Evolutionary conservation across 1,140 invertebrate genomes (phyloP).

Genomic region (Drosophila tsacasi): DNA sequence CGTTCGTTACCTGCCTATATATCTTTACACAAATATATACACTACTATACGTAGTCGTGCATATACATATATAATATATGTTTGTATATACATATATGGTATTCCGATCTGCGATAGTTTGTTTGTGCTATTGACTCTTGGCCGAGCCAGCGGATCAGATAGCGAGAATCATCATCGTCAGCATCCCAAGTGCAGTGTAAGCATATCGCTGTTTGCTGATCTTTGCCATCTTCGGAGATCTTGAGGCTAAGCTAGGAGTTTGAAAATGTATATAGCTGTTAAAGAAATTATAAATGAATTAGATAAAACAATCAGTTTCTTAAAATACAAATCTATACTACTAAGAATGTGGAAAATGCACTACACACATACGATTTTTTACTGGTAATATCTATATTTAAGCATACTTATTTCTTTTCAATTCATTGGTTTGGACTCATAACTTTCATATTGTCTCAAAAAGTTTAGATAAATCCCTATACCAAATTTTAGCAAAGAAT

Average conservation of each 20-base stretch:
- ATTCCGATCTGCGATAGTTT: conserved; percentile 48
- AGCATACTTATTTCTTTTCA: not conserved
- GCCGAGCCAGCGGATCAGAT: conserved; percentile 37
- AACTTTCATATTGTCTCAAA: not conserved
- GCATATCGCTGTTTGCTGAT: conserved; percentile 22
- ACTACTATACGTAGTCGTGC: not conserved
- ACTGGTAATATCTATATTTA: not conserved
- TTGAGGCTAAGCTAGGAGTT: conserved; percentile 5
- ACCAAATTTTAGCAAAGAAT: not conserved
- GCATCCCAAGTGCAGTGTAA: conserved; percentile 27
- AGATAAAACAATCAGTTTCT: not conserved
- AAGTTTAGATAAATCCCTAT: not conserved
- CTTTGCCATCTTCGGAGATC: conserved; percentile 32
- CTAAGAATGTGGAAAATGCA: no score
- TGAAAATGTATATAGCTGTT: not conserved
- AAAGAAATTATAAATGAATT: not conserved
- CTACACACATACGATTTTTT: not conserved
- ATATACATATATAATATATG: not conserved
- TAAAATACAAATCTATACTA: not conserved
- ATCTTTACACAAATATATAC: conserved; percentile 27
- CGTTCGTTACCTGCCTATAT: conserved; percentile 30
- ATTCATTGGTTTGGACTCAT: not conserved
- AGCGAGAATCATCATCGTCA: conserved; percentile 36
- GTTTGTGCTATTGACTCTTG: conserved; percentile 57
- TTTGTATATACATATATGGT: conserved; percentile 5